Percentiles rank a stretch among this genome's conserved stretches.
These are phyloP conservation scores for Geotria australis DNA, from an alignment of 2,797 vertebrate genomes.

Conservation along the genomic window DNA sequence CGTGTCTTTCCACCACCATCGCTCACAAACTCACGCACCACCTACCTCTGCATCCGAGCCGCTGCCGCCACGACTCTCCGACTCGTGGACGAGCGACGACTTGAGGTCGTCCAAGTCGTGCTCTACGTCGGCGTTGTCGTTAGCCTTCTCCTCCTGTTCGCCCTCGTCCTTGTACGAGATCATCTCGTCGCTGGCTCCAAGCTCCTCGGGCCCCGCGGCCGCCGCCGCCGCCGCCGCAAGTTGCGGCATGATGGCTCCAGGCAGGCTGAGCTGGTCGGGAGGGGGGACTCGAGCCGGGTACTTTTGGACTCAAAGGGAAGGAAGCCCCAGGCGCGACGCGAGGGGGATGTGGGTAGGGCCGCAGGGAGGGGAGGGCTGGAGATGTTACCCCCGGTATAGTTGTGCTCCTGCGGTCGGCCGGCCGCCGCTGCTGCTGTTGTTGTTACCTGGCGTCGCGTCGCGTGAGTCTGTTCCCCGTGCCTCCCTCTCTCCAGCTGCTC, in stretches of 20 bases:
- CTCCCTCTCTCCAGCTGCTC: too few species aligned
- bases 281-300: too few species aligned
- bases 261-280: neutral
- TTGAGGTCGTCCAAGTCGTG: neutral
- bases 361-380: too few species aligned
- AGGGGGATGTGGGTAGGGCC: neutral
- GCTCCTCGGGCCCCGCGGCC: neutral
- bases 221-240: neutral
- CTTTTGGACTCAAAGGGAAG: too few species aligned
- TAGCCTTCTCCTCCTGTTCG: neutral
- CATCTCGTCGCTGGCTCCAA: neutral
- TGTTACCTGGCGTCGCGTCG: too few species aligned
- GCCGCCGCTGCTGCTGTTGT: too few species aligned
- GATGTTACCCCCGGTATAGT: too few species aligned
- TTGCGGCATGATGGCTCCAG: neutral
- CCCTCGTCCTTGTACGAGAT: neutral
- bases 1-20: neutral
- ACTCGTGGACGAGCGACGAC: neutral
- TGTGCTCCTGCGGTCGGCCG: too few species aligned
- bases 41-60: neutral
- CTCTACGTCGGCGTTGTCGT: neutral
- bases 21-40: neutral
- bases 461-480: too few species aligned
- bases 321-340: neutral
- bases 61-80: neutral